phyloP scores from a whole-genome alignment of 2,113 vertebrate species.

The Rhea americana region DNA sequence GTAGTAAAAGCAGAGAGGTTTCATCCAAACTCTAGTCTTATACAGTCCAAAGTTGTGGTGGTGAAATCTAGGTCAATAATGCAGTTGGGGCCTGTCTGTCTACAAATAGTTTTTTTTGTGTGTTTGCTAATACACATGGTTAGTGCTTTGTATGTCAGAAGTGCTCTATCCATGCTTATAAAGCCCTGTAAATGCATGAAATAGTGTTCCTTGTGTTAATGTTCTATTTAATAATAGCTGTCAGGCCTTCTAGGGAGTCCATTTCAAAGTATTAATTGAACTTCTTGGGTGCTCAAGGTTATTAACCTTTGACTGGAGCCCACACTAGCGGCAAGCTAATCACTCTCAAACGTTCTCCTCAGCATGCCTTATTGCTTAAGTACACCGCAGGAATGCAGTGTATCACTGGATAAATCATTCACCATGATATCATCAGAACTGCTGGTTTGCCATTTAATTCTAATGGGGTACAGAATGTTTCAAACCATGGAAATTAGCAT shows the following conservation, averaged over 20 bases:
- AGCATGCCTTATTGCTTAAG: slow-evolving; percentile 14
- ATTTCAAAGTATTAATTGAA: slow-evolving; percentile 64
- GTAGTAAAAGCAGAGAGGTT: not conserved
- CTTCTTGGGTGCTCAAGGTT: slow-evolving; percentile 40
- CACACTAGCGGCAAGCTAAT: slow-evolving; percentile 37
- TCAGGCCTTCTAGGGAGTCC: slow-evolving; percentile 33
- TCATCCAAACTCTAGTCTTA: not conserved
- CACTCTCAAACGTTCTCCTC: not conserved
- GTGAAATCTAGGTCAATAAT: not conserved
- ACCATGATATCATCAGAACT: slow-evolving; percentile 35
- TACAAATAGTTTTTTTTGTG: slow-evolving; percentile 2
- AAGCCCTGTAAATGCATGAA: slow-evolving; percentile 29
- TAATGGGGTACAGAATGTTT: slow-evolving; percentile 50
- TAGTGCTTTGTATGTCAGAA: not conserved
- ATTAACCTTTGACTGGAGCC: slow-evolving; percentile 42
- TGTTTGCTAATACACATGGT: not conserved
- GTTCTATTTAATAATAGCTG: slow-evolving; percentile 40
- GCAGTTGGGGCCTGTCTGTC: not conserved
- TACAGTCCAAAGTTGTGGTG: not conserved
- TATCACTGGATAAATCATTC: slow-evolving; percentile 53
- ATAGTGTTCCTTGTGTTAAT: slow-evolving; percentile 31
- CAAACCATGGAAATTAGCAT: slow-evolving; percentile 31
- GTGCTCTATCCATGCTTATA: not conserved
- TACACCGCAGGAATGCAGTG: slow-evolving; percentile 10
- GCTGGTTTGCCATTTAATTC: slow-evolving; percentile 36